A percentile compares a stretch with the other conserved stretches of the same genome.
These are phyloP conservation scores for Terrapene triunguis DNA, from an alignment of 2,113 vertebrate species.

Conservation along the genomic window DNA sequence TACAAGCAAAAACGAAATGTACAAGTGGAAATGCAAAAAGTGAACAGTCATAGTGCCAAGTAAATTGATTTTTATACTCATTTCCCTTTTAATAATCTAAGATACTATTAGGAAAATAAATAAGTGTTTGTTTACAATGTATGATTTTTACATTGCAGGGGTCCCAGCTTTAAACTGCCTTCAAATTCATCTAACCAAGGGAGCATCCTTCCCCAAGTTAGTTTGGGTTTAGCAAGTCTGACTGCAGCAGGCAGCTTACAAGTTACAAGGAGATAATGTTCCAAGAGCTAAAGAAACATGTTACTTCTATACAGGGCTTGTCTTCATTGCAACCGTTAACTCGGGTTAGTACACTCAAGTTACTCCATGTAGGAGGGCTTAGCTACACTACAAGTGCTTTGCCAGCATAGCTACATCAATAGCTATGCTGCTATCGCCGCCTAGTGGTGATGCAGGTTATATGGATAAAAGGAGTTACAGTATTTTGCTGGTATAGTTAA, in stretches of 20 bases:
- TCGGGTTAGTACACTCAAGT: not conserved
- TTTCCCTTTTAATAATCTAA: not conserved
- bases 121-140: accelerated
- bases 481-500: not conserved
- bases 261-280: accelerated
- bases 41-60: accelerated
- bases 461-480: not conserved
- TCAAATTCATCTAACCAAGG: accelerated
- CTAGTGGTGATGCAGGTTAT: not conserved
- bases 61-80: accelerated
- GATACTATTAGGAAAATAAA: accelerated
- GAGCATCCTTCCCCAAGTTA: not conserved
- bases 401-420: not conserved
- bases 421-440: not conserved
- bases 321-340: not conserved
- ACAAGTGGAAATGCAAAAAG: not conserved
- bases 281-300: accelerated
- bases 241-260: accelerated
- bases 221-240: not conserved
- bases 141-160: accelerated
- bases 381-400: not conserved
- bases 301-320: accelerated
- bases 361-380: not conserved
- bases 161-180: not conserved
- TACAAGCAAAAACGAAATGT: too few relatives aligned